A percentile compares a stretch with the other conserved stretches of the same genome.
These are phyloP conservation scores for Scarus forsteni DNA, from an alignment of 2,797 vertebrate genomes.

Conservation along the genomic window DNA sequence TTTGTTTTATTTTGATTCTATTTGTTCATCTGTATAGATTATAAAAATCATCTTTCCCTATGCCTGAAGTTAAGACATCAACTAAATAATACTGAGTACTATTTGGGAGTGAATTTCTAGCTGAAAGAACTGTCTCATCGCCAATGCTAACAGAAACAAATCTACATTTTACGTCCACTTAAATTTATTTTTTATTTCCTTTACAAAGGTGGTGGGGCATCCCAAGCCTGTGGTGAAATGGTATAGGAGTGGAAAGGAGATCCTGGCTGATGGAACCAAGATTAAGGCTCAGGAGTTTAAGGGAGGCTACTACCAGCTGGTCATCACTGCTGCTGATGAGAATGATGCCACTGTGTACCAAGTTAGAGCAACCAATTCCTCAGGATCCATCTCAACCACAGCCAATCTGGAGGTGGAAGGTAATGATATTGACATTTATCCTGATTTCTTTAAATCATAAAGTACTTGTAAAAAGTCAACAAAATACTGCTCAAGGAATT, in stretches of 20 bases:
- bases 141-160: too few species aligned
- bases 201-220: slow-evolving; percentile 92
- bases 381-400: slow-evolving; percentile 94
- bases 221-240: slow-evolving; percentile 97
- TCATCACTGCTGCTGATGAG: slow-evolving; percentile 91
- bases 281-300: slow-evolving; percentile 97
- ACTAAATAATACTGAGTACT: too few species aligned
- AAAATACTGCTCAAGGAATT: neutral
- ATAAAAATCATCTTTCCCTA: too few species aligned
- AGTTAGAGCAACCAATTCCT: slow-evolving; percentile 96
- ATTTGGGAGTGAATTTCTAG: too few species aligned
- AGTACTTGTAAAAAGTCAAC: neutral
- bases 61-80: too few species aligned
- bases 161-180: too few species aligned
- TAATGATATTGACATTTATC: slow-evolving; percentile 59
- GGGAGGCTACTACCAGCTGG: slow-evolving; percentile 95
- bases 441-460: neutral
- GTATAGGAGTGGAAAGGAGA: slow-evolving; percentile 97
- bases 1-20: too few species aligned
- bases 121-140: too few species aligned
- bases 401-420: slow-evolving; percentile 98
- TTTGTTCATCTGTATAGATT: too few species aligned
- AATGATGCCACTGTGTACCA: slow-evolving; percentile 95
- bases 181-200: too few species aligned
- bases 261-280: slow-evolving; percentile 95